Percentiles rank a stretch among this genome's conserved stretches.
Conservation (phyloP, 2,888 invertebrate genomes). For the Scelioninae gen. 2 region DNA sequence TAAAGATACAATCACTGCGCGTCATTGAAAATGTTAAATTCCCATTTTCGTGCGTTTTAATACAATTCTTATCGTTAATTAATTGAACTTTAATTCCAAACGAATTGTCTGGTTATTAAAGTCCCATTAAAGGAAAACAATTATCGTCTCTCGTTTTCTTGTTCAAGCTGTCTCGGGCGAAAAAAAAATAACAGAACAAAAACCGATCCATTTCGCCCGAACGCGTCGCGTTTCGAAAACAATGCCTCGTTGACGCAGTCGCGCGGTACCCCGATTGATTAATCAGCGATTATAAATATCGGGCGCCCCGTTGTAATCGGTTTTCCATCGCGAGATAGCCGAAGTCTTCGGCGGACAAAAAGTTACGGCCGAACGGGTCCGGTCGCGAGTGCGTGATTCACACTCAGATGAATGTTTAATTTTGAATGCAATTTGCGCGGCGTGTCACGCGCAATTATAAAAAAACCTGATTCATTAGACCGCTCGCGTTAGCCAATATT, state of each 20-base stretch:
- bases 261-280: background rate
- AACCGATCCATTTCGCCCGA: background rate
- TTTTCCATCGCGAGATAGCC: constrained; percentile 6
- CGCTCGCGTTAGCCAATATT: constrained; percentile 33
- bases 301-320: constrained; percentile 13
- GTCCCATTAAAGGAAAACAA: too few relatives aligned
- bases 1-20: too few relatives aligned
- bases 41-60: too few relatives aligned
- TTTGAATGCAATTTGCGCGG: constrained; percentile 33
- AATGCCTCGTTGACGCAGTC: background rate
- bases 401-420: constrained; percentile 40
- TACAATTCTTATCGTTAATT: too few relatives aligned
- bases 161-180: too few relatives aligned
- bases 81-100: too few relatives aligned
- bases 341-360: background rate
- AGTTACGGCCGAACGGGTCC: constrained; percentile 3
- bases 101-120: too few relatives aligned
- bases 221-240: background rate
- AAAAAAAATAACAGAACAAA: too few relatives aligned
- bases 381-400: constrained; percentile 22
- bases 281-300: constrained; percentile 31
- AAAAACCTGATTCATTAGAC: constrained; percentile 43
- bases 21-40: too few relatives aligned
- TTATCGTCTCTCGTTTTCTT: too few relatives aligned
- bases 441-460: constrained; percentile 42